phyloP scores from a whole-genome alignment of 2,888 invertebrate genomes.

The Sminthurides aquaticus region DNA sequence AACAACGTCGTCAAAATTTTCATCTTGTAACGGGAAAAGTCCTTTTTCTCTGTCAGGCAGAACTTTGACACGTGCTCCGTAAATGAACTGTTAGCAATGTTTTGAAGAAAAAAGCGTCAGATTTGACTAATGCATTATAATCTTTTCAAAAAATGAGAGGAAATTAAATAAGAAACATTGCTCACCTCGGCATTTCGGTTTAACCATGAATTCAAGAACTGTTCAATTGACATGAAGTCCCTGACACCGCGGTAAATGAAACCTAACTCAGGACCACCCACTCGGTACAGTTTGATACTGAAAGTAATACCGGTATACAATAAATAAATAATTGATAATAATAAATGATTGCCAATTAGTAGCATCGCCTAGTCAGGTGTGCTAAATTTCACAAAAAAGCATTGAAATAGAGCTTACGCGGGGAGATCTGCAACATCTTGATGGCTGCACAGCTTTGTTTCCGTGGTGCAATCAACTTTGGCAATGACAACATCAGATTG shows the following conservation, averaged over 20 bases:
- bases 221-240: slow-evolving; percentile 39
- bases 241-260: slow-evolving; percentile 32
- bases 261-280: slow-evolving; percentile 32
- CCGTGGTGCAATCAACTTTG: slow-evolving; percentile 70
- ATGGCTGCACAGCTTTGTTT: slow-evolving; percentile 61
- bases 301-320: too few relatives aligned
- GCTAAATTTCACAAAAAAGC: not conserved
- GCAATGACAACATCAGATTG: slow-evolving; percentile 62
- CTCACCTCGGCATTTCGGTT: slow-evolving; percentile 35
- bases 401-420: slow-evolving; percentile 47
- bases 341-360: too few relatives aligned
- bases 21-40: slow-evolving; percentile 65
- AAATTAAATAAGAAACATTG: too few relatives aligned
- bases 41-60: slow-evolving; percentile 57
- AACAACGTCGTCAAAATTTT: slow-evolving; percentile 65
- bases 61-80: slow-evolving; percentile 42
- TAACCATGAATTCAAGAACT: slow-evolving; percentile 36
- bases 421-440: slow-evolving; percentile 67
- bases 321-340: too few relatives aligned
- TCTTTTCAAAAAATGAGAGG: not conserved
- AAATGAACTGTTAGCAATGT: slow-evolving; percentile 31
- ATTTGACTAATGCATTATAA: not conserved
- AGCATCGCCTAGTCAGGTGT: too few relatives aligned
- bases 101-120: not conserved
- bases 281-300: slow-evolving; percentile 39